Conservation (phyloP, 2,797 vertebrate genomes). For the Gadopsis bispinosus region DNA sequence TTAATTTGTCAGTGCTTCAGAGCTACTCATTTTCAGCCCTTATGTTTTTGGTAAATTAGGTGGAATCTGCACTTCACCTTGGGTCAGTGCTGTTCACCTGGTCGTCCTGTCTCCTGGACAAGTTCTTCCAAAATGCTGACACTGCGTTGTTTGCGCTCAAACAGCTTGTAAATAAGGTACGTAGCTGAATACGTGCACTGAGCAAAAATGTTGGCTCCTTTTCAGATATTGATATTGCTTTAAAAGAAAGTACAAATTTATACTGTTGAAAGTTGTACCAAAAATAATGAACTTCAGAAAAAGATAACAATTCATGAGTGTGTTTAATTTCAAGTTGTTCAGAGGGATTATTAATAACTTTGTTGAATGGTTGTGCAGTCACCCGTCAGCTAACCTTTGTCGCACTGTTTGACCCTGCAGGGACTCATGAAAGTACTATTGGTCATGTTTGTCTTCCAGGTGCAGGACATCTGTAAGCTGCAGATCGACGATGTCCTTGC, state of each 20-base stretch:
- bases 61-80: constrained; percentile 83
- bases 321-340: background rate
- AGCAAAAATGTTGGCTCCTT: background rate
- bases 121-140: constrained; percentile 86
- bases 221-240: background rate
- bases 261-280: background rate
- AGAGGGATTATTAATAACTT: background rate
- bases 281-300: background rate
- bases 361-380: background rate
- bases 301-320: background rate
- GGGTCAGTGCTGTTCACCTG: constrained; percentile 87
- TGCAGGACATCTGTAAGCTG: constrained; percentile 82
- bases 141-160: constrained; percentile 81
- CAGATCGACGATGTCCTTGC: constrained; percentile 83
- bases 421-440: background rate
- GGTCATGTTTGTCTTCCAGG: constrained; percentile 66
- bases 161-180: constrained; percentile 86
- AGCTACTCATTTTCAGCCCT: background rate
- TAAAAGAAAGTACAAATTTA: too few relatives aligned
- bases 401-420: background rate
- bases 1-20: too few relatives aligned
- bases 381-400: background rate
- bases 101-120: constrained; percentile 87
- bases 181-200: background rate
- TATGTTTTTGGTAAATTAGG: constrained; percentile 53